Evolutionary conservation across 1,140 invertebrate species (phyloP).

Genomic region (Anoplophora glabripennis): DNA sequence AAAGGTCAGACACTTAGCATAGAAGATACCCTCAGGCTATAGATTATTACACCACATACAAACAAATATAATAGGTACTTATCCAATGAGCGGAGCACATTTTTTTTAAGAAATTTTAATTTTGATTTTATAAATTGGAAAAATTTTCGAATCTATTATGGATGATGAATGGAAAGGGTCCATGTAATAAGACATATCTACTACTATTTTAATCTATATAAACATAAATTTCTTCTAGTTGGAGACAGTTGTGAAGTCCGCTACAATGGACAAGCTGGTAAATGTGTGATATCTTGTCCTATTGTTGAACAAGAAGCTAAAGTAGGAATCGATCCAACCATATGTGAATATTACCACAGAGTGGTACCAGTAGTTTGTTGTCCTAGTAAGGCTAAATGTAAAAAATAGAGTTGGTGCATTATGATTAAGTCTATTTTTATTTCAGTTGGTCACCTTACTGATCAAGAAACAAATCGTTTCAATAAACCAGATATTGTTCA

Average conservation of each 20-base stretch:
- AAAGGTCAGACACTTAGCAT: too few relatives aligned
- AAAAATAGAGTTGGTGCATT: background rate
- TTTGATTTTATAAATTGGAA: too few relatives aligned
- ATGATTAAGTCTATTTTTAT: background rate
- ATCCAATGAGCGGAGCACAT: too few relatives aligned
- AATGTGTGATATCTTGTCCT: conserved; percentile 41
- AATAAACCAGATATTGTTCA: background rate
- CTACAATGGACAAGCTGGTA: conserved; percentile 30
- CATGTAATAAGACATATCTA: too few relatives aligned
- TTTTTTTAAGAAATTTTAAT: too few relatives aligned
- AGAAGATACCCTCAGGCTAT: too few relatives aligned
- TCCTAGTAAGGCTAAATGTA: conserved; percentile 24
- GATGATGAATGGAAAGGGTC: too few relatives aligned
- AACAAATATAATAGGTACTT: too few relatives aligned
- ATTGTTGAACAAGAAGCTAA: conserved; percentile 33
- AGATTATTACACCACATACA: too few relatives aligned
- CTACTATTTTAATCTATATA: too few relatives aligned
- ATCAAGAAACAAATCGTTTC: background rate
- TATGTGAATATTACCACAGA: conserved; percentile 39
- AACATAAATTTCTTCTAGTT: conserved; percentile 28
- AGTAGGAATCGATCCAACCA: conserved; percentile 34
- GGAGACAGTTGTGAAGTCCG: conserved; percentile 32
- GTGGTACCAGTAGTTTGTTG: conserved; percentile 44
- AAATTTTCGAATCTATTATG: too few relatives aligned
- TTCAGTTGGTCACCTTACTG: background rate